Evolutionary conservation across 2,113 vertebrate genomes (phyloP), one percentile per base, ranked within the genome.

Genomic region (Ornithorhynchus anatinus): DNA sequence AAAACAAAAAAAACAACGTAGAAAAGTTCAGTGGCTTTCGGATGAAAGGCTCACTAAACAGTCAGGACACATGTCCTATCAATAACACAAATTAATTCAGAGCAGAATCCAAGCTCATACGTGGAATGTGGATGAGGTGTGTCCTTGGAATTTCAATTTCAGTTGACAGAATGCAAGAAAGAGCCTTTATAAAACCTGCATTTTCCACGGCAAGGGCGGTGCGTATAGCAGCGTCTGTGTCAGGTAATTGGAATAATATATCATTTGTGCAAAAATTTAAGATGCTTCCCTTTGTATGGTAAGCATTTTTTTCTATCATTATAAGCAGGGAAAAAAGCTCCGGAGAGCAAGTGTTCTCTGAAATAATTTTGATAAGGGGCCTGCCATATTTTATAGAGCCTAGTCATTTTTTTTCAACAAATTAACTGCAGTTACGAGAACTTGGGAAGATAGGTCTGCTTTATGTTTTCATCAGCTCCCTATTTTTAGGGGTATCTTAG

Each of bases 361-460:
- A 81, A 88, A 79, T 71, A 6, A 78, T 79, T 89, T 81, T 86
- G 74, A 78, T 80, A 86, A 88, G 54, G 12, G 77, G 37, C 11
- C n/a, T 9, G 70, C 71, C 0, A 5, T 79, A 44, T 80, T 89
- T 85, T 79, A 60, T 35, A 70, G 70, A 85, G 83, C 69, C 29
- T 0, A 64, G n/a, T n/a, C n/a, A n/a, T n/a, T n/a, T n/a, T n/a
- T 86, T 88, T 75, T 74, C 59, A 74, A 75, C 39, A 74, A 78
- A 75, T 70, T 66, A 69, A 66, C 58, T 45, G 29, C 33, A 80
- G 71, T 72, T 72, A 57, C 27, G 51, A 78, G 56, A 6, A 9
- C 59, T 82, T 74, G 54, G 67, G 43, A 66, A 82, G 86, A 86
- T 12, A 77, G 0, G 1, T 7, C 52, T 47, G 72, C 48, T 43